These are phyloP conservation scores for Spermophilus dauricus DNA, from an alignment of 2,113 vertebrate genomes.

Conservation along the genomic window DNA sequence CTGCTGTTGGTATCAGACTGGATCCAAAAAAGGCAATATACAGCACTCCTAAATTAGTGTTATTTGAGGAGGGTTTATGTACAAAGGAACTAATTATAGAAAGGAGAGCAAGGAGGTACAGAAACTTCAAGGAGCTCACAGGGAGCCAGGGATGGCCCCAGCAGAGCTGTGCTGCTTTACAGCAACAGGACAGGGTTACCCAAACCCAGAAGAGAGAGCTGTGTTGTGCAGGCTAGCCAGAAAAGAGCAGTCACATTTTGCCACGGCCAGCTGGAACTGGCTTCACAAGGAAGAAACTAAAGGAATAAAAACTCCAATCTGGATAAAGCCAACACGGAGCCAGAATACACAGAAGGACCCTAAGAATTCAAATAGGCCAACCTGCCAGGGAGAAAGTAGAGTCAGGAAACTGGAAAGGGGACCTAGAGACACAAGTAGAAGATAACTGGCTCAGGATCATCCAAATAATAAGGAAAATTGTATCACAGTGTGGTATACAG, in stretches of 20 bases:
- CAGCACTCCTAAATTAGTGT: neutral
- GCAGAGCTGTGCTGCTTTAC: neutral
- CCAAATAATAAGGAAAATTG: neutral
- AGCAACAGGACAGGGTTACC: neutral
- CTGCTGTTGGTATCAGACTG: neutral
- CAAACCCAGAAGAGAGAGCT: neutral
- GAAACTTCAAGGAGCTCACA: neutral
- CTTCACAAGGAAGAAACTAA: neutral
- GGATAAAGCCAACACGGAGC: neutral
- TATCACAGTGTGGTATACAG: neutral
- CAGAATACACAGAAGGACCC: neutral
- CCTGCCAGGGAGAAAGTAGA: neutral
- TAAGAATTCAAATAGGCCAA: neutral
- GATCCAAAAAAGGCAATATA: neutral
- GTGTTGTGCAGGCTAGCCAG: neutral
- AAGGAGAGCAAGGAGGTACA: neutral
- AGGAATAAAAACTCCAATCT: neutral
- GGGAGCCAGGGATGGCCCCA: no score
- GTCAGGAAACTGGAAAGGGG: neutral
- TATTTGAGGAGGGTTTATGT: neutral
- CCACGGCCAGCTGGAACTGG: neutral
- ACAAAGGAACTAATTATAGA: neutral
- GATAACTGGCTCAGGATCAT: neutral
- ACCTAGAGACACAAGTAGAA: neutral
- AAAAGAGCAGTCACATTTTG: neutral